These are phyloP conservation scores for Drosophila suzukii DNA, from an alignment of 1,140 invertebrate species.

Conservation along the genomic window DNA sequence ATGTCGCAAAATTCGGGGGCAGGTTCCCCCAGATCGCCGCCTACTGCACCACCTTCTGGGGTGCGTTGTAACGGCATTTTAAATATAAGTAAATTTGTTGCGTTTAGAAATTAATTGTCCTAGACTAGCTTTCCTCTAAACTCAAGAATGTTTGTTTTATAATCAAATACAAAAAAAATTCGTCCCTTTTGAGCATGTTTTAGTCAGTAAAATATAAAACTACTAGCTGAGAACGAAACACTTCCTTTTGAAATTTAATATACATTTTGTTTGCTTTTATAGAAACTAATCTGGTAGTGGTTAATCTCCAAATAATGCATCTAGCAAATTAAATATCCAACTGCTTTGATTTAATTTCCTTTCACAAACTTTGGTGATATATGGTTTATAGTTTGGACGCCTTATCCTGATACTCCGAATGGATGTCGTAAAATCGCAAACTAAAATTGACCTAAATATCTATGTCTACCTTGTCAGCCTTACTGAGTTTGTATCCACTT, in stretches of 20 bases:
- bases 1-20: constrained; percentile 2
- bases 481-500: constrained; percentile 1
- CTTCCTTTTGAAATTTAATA: background rate
- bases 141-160: background rate
- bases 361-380: constrained; percentile 1
- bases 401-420: background rate
- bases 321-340: too few species aligned
- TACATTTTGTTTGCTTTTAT: background rate
- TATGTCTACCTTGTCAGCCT: background rate
- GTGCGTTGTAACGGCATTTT: constrained; percentile 4
- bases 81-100: constrained; percentile 6
- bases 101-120: background rate
- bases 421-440: constrained; percentile 3
- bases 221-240: background rate
- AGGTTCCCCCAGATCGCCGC: background rate
- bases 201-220: constrained; percentile 1
- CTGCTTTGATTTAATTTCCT: background rate
- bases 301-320: too few species aligned
- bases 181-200: constrained; percentile 7
- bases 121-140: background rate
- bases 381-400: constrained; percentile 7
- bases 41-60: background rate
- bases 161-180: constrained; percentile 3
- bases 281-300: too few species aligned
- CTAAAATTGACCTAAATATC: constrained; percentile 2